Conservation (phyloP, 2,797 vertebrate species). For the Bovichtus diacanthus region DNA sequence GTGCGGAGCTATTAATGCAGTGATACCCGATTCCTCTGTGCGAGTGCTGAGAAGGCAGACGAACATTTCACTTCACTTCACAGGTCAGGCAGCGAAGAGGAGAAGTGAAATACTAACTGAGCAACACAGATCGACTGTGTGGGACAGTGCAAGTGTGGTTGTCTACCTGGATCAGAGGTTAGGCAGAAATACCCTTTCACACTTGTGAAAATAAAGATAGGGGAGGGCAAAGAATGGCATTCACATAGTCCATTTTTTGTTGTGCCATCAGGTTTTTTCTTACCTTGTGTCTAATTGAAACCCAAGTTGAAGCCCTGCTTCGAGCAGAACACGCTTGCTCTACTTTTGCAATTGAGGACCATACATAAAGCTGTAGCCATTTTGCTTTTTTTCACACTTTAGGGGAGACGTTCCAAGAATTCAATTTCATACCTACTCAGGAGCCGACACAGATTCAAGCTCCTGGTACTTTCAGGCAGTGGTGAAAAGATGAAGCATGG, state of each 20-base stretch:
- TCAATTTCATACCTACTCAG: too few species aligned
- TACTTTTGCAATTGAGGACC: background rate
- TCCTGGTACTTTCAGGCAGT: background rate
- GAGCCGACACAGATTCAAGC: too few species aligned
- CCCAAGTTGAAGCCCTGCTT: background rate
- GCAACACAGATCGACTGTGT: background rate
- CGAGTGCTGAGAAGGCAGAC: slow-evolving; percentile 30
- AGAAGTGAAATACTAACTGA: slow-evolving; percentile 61
- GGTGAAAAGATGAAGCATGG: background rate
- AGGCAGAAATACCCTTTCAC: background rate
- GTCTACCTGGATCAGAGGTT: background rate
- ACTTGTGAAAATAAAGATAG: background rate
- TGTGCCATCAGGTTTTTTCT: background rate
- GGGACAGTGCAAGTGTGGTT: background rate
- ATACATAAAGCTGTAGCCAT: background rate
- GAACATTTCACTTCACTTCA: slow-evolving; percentile 50
- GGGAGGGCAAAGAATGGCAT: background rate
- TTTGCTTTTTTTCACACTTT: too few species aligned
- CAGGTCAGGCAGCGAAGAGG: slow-evolving; percentile 37
- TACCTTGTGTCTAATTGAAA: background rate
- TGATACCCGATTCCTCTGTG: slow-evolving; percentile 61
- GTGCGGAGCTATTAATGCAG: slow-evolving; percentile 16
- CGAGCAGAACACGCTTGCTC: background rate
- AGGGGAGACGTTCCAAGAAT: too few species aligned
- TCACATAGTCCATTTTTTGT: background rate